Percentiles rank a stretch among this genome's conserved stretches.
Conservation (phyloP, 2,888 invertebrate species). For the Alentia gelatinosa region DNA sequence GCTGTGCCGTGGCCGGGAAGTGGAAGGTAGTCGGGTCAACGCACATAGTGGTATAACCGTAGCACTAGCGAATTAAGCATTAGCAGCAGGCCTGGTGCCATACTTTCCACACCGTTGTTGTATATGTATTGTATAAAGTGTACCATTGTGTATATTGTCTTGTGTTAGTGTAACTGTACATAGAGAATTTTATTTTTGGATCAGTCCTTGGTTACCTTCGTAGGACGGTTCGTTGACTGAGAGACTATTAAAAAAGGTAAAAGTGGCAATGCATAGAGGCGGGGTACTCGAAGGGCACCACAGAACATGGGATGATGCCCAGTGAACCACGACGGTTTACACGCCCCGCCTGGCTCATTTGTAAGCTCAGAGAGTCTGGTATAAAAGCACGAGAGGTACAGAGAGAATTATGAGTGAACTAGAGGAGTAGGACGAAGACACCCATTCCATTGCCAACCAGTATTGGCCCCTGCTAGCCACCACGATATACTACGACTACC, state of each 20-base stretch:
- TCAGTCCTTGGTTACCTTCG: conserved; percentile 46
- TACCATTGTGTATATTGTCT: conserved; percentile 53
- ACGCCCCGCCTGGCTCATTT: not conserved
- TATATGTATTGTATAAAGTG: conserved; percentile 54
- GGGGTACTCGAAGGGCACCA: not conserved
- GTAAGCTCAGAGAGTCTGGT: conserved; percentile 37
- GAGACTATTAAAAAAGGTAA: not conserved
- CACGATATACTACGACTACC: no score
- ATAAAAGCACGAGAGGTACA: not conserved
- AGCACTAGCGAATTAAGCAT: not conserved
- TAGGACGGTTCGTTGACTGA: conserved; percentile 29
- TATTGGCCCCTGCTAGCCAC: conserved; percentile 38
- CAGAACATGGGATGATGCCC: not conserved
- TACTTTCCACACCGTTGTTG: conserved; percentile 36
- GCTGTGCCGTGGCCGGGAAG: not conserved
- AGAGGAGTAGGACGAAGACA: not conserved
- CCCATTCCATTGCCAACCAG: conserved; percentile 37
- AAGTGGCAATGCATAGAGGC: not conserved
- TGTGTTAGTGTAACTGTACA: conserved; percentile 51
- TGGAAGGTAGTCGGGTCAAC: not conserved
- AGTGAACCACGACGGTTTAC: not conserved
- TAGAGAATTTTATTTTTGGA: conserved; percentile 54
- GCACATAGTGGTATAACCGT: not conserved
- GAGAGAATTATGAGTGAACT: conserved; percentile 8
- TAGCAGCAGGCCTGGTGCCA: conserved; percentile 6